These are phyloP conservation scores for Drosophila putrida DNA, from an alignment of 2,888 invertebrate species.

Conservation along the genomic window DNA sequence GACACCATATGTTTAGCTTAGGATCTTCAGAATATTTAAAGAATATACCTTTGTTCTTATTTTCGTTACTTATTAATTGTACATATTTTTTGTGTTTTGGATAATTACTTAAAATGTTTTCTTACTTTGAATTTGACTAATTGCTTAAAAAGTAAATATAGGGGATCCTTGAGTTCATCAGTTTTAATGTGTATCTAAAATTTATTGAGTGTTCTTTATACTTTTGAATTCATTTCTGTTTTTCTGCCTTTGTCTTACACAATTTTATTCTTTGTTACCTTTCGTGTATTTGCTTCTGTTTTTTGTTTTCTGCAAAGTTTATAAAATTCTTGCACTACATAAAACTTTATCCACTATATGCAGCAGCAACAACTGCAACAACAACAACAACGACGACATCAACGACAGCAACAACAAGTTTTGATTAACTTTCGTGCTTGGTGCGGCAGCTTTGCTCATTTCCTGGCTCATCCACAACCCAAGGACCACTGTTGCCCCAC, in stretches of 20 bases:
- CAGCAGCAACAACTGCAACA: slow-evolving; percentile 31
- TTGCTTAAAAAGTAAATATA: no score
- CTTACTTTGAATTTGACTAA: no score
- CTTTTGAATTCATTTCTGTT: slow-evolving; percentile 18
- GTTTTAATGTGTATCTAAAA: no score
- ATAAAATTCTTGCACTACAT: slow-evolving; percentile 67
- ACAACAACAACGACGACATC: slow-evolving; percentile 14
- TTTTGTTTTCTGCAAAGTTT: slow-evolving; percentile 55
- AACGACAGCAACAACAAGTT: slow-evolving; percentile 42
- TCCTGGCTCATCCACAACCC: slow-evolving; percentile 52
- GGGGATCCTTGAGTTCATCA: no score
- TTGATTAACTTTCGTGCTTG: slow-evolving; percentile 70
- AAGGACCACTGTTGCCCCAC: slow-evolving; percentile 6
- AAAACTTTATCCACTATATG: slow-evolving; percentile 59
- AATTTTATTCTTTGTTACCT: slow-evolving; percentile 41
- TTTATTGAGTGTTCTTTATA: slow-evolving; percentile 36
- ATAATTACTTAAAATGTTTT: no score
- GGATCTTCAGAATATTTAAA: no score
- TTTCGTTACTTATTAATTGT: no score
- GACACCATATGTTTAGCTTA: no score
- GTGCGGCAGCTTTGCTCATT: slow-evolving; percentile 63
- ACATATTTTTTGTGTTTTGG: no score
- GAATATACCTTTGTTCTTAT: no score
- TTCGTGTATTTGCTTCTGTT: slow-evolving; percentile 40
- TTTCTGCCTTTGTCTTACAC: slow-evolving; percentile 9